phyloP scores from a whole-genome alignment of 2,797 vertebrate genomes.

The Microcaecilia unicolor region DNA sequence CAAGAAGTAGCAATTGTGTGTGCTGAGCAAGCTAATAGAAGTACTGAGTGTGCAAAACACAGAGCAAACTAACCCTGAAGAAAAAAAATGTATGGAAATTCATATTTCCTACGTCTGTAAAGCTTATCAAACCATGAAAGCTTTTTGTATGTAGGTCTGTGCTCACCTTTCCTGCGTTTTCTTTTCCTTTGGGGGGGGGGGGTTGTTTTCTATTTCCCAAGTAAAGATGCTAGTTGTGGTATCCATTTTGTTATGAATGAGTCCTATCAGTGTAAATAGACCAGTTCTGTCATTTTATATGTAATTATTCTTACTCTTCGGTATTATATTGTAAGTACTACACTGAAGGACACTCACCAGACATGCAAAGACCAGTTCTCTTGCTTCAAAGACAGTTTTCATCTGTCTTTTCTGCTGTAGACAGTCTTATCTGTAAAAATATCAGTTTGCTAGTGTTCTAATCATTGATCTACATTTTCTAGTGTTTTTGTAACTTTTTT shows the following conservation, averaged over 20 bases:
- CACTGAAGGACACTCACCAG: neutral
- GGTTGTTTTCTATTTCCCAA: conserved; percentile 26
- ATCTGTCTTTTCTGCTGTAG: conserved; percentile 40
- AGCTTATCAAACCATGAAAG: conserved; percentile 60
- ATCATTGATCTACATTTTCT: conserved; percentile 59
- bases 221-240: conserved; percentile 5
- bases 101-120: conserved; percentile 80
- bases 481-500: conserved; percentile 39
- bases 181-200: conserved; percentile 25
- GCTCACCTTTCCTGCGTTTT: conserved; percentile 17
- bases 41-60: conserved; percentile 58
- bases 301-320: conserved; percentile 29
- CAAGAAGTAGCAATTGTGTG: too few species aligned
- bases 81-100: conserved; percentile 77
- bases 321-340: too few species aligned
- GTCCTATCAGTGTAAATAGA: conserved; percentile 26
- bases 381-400: conserved; percentile 52
- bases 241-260: conserved; percentile 18
- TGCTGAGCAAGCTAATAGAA: too few species aligned
- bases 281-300: conserved; percentile 13
- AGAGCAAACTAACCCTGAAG: conserved; percentile 53
- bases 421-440: conserved; percentile 63
- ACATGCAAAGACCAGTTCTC: conserved; percentile 9
- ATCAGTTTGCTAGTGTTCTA: conserved; percentile 73
- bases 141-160: conserved; percentile 52